Base-by-base conservation (phyloP, 1,140 invertebrate genomes). In the Listronotus oregonensis region DNA sequence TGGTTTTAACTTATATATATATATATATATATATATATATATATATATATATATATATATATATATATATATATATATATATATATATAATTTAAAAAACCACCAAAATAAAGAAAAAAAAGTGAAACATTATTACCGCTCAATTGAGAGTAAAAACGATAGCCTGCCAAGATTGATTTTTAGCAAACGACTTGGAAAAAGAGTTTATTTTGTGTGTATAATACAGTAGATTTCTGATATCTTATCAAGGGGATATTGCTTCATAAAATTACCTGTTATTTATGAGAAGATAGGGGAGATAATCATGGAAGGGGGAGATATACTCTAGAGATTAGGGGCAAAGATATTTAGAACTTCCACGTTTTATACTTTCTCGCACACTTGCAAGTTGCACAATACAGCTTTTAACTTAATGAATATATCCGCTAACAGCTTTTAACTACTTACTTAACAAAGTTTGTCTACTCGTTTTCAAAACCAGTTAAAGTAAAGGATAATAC, bases 251-350 rank as follows among this genome's bases (percentile, higher is more conserved):
- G 59, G 59, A 62, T 62, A 62, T 62, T 62, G 59, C 12, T 43
- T 40, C 59, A 62, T 51, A 62, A 62, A 62, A 62, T 62, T 62
- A 62, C 59, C 59, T 62, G 49, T 31, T 52, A 51, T 62, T 62
- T 62, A 62, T 40, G 34, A 32, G 34, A 51, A 52, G 14, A 18
- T 17, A 62, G 59, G 59, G 58, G 59, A 62, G 59, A 62, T 62
- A 52, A 62, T 50, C 46, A 43, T 10, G 21, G 34, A 11, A 62
- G 40, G 59, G 59, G 59, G 59, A 62, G 59, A 62, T 62, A 54
- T 43, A 46, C 50, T 62, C 39, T 42, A 27, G 47, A 51, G 59
- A 52, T 62, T 62, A 62, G 15, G 32, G 15, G 39, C 34, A 42
- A 55, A 34, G 39, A 62, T 60, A 51, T 60, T 60, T 57, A 49